Evolutionary conservation across 2,888 invertebrate species (phyloP).

Genomic region (Thecocarcelia acutangulata): DNA sequence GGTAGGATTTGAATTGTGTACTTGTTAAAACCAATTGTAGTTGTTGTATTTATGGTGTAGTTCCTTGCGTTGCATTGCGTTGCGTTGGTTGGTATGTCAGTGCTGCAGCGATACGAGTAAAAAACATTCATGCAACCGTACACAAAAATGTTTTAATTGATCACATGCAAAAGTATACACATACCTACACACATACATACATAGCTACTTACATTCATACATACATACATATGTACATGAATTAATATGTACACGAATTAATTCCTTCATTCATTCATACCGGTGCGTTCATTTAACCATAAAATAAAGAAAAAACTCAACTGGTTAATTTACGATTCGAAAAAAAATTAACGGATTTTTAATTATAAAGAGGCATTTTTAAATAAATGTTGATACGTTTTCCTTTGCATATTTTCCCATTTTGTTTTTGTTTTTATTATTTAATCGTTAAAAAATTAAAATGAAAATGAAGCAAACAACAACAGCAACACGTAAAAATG

Average conservation of each 20-base stretch:
- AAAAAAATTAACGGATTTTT: conserved; percentile 62
- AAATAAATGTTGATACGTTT: conserved; percentile 50
- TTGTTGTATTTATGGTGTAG: background rate
- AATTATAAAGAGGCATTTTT: conserved; percentile 63
- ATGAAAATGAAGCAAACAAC: background rate
- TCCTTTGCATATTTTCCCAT: conserved; percentile 3
- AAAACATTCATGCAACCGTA: background rate
- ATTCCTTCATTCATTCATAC: conserved; percentile 26
- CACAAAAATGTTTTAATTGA: too few relatives aligned
- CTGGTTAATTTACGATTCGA: conserved; percentile 58
- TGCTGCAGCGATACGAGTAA: background rate
- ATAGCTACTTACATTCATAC: conserved; percentile 1
- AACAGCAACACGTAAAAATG: conserved; percentile 19
- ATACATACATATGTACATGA: conserved; percentile 10
- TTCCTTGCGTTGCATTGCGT: too few relatives aligned
- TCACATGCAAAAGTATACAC: background rate
- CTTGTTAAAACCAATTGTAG: conserved; percentile 37
- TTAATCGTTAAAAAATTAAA: conserved; percentile 40
- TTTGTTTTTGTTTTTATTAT: conserved; percentile 9
- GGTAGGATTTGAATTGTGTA: conserved; percentile 1
- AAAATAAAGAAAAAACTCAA: conserved; percentile 51
- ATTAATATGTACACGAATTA: conserved; percentile 21
- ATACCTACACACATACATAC: conserved; percentile 4
- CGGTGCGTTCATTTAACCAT: conserved; percentile 41
- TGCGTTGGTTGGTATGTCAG: conserved; percentile 18